These are phyloP conservation scores for Gymnodraco acuticeps DNA, from an alignment of 2,797 vertebrate species.

Conservation along the genomic window DNA sequence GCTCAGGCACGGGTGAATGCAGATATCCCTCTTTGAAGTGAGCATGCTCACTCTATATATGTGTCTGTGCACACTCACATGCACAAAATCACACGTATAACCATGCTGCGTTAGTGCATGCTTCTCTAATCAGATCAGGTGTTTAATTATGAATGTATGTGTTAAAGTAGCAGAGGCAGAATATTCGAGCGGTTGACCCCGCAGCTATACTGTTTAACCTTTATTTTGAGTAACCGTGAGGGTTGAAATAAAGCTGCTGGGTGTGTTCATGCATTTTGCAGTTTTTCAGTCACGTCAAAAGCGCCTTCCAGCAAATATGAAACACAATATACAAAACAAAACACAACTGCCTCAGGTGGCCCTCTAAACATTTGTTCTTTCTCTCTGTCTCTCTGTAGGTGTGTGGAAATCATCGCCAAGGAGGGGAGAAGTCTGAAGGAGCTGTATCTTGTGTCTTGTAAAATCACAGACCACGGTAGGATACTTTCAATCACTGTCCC, in stretches of 20 bases:
- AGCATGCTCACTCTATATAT: constrained; percentile 27
- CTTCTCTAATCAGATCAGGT: constrained; percentile 78
- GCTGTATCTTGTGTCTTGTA: constrained; percentile 98
- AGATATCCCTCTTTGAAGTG: constrained; percentile 80
- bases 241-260: background rate
- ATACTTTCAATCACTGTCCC: constrained; percentile 67
- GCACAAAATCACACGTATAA: constrained; percentile 26
- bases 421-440: constrained; percentile 96
- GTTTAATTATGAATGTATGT: constrained; percentile 77
- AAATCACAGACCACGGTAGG: constrained; percentile 98
- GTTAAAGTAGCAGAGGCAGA: constrained; percentile 62
- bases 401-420: constrained; percentile 99
- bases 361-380: constrained; percentile 54
- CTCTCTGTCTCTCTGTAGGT: constrained; percentile 85
- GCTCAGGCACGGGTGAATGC: constrained; percentile 68
- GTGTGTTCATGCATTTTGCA: background rate
- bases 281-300: constrained; percentile 26
- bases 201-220: constrained; percentile 76
- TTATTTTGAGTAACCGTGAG: constrained; percentile 41
- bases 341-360: constrained; percentile 16
- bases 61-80: background rate
- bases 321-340: constrained; percentile 23
- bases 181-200: constrained; percentile 68
- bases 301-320: constrained; percentile 34
- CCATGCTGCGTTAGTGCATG: constrained; percentile 39